A percentile compares a stretch with the other conserved stretches of the same genome.
Conservation (phyloP, 2,888 invertebrate genomes). For the Ephialtes manifestator region DNA sequence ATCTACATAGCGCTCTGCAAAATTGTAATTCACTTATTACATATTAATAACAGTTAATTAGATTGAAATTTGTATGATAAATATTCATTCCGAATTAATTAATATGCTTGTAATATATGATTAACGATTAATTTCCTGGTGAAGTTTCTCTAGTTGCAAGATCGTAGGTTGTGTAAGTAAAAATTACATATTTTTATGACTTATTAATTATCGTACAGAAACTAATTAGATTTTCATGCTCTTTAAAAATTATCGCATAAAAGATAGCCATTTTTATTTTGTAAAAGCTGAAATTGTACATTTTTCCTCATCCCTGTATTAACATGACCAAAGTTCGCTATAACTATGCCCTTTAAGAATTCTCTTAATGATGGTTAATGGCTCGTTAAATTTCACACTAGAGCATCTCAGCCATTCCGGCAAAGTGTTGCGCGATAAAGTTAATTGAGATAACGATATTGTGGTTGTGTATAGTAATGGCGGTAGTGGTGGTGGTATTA, state of each 20-base stretch:
- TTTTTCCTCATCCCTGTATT: neutral
- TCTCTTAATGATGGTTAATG: slow-evolving; percentile 16
- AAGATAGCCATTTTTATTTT: neutral
- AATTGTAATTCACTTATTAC: neutral
- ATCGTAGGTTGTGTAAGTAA: neutral
- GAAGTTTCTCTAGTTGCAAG: neutral
- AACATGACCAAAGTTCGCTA: neutral
- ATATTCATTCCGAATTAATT: neutral
- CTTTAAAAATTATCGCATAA: neutral
- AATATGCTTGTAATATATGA: neutral
- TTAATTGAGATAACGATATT: slow-evolving; percentile 46
- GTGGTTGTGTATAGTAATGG: neutral
- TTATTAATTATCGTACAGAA: neutral
- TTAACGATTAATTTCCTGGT: neutral
- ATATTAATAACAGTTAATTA: neutral
- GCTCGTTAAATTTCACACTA: slow-evolving; percentile 38
- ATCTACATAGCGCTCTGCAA: no score
- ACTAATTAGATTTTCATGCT: neutral
- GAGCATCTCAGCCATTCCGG: slow-evolving; percentile 11
- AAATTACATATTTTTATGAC: neutral
- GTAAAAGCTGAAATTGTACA: neutral
- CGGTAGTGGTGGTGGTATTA: neutral
- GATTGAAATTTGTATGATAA: neutral
- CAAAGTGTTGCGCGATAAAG: slow-evolving; percentile 21
- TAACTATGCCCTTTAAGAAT: neutral